These are phyloP conservation scores for Neofelis nebulosa DNA, from an alignment of 2,113 vertebrate genomes.

Conservation along the genomic window DNA sequence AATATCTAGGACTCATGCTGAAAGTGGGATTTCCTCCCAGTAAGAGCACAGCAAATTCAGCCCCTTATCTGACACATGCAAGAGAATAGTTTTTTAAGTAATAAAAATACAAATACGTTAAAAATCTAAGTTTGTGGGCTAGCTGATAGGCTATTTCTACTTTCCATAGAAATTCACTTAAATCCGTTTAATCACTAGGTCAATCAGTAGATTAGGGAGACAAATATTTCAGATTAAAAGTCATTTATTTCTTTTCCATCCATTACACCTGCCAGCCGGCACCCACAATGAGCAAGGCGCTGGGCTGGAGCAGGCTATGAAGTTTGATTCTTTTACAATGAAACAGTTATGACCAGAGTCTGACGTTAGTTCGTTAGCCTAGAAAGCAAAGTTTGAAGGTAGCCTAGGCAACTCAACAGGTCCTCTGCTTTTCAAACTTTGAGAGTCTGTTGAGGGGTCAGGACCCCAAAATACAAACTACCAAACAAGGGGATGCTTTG, in stretches of 20 bases:
- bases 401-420: neutral
- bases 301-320: neutral
- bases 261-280: neutral
- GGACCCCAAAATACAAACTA: neutral
- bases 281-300: neutral
- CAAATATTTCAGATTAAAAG: slow-evolving; percentile 43
- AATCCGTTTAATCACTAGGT: neutral
- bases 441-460: neutral
- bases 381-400: slow-evolving; percentile 12
- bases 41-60: neutral
- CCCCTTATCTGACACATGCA: neutral
- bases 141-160: neutral
- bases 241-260: neutral
- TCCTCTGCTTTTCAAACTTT: neutral
- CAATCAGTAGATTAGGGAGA: neutral
- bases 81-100: neutral
- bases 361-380: neutral
- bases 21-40: neutral
- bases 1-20: slow-evolving; percentile 20
- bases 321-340: slow-evolving; percentile 13
- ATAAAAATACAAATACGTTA: neutral
- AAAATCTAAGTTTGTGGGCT: neutral
- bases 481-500: neutral
- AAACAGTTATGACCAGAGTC: neutral
- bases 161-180: neutral